Percentiles rank a stretch among this genome's conserved stretches.
These are phyloP conservation scores for Promerops cafer DNA, from an alignment of 2,113 vertebrate species.

Conservation along the genomic window DNA sequence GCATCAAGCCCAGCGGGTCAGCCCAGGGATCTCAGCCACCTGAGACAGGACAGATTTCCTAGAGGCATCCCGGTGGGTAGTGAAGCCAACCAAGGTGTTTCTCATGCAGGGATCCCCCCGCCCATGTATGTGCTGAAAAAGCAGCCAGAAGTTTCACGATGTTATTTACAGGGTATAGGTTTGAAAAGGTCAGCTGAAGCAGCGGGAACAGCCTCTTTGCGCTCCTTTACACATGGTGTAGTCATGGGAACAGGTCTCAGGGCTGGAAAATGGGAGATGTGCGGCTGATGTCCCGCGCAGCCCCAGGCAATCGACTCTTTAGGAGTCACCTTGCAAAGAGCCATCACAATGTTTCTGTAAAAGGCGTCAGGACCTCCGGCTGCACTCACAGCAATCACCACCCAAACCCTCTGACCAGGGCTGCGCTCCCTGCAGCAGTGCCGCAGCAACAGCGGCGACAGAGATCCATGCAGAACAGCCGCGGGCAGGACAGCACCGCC, in stretches of 20 bases:
- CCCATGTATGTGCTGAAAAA: accelerated
- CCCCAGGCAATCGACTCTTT: neutral
- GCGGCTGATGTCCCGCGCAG: neutral
- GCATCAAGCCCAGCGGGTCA: neutral
- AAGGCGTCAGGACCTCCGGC: neutral
- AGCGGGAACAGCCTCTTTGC: neutral
- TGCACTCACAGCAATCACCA: neutral
- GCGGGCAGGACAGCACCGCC: neutral
- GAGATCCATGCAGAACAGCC: neutral
- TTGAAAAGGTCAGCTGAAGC: neutral
- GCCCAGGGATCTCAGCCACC: neutral
- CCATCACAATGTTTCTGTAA: accelerated
- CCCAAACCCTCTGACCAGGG: neutral
- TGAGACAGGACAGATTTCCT: neutral
- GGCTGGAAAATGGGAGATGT: neutral
- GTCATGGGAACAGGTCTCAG: neutral
- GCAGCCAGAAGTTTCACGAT: neutral
- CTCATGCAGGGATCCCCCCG: accelerated
- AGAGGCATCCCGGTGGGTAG: neutral
- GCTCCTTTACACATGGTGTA: neutral
- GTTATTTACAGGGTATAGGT: neutral
- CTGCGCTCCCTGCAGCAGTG: neutral
- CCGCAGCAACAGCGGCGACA: neutral
- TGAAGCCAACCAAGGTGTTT: neutral
- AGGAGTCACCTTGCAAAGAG: neutral